Evolutionary conservation across 2,888 invertebrate genomes (phyloP).

Genomic region (Aplocera efformata): DNA sequence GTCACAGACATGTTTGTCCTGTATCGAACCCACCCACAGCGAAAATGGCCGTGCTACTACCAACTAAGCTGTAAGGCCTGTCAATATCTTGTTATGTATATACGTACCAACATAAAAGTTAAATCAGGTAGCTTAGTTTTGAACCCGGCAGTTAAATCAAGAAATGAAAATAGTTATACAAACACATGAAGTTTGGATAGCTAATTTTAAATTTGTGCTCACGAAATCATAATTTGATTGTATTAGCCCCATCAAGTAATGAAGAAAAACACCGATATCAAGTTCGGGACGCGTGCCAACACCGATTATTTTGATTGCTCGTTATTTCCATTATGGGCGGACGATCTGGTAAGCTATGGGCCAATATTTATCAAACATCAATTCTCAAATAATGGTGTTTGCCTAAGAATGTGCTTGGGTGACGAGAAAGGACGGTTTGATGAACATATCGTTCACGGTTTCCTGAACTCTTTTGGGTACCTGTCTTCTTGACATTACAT

Average conservation of each 20-base stretch:
- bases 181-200: not conserved
- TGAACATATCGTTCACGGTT: too few species aligned
- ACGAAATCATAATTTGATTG: slow-evolving; percentile 10
- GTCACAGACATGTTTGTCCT: too few species aligned
- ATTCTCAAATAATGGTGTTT: slow-evolving; percentile 38
- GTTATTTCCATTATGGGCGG: slow-evolving; percentile 27
- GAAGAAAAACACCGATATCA: slow-evolving; percentile 5
- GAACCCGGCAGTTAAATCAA: not conserved
- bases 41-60: too few species aligned
- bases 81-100: too few species aligned
- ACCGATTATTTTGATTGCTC: slow-evolving; percentile 27
- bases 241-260: slow-evolving; percentile 17
- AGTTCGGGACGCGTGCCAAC: slow-evolving; percentile 10
- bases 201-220: slow-evolving; percentile 1
- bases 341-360: slow-evolving; percentile 26
- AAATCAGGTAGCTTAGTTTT: not conserved
- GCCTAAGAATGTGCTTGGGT: slow-evolving; percentile 15
- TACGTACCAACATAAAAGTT: too few species aligned
- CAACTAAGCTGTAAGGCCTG: too few species aligned
- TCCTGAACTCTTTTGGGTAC: too few species aligned
- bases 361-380: slow-evolving; percentile 40
- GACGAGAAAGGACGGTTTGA: too few species aligned
- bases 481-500: too few species aligned
- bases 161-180: not conserved
- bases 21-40: too few species aligned